Evolutionary conservation across 2,113 vertebrate genomes (phyloP), one percentile per base, ranked within the genome.

Genomic region (Hymenochirus boettgeri): DNA sequence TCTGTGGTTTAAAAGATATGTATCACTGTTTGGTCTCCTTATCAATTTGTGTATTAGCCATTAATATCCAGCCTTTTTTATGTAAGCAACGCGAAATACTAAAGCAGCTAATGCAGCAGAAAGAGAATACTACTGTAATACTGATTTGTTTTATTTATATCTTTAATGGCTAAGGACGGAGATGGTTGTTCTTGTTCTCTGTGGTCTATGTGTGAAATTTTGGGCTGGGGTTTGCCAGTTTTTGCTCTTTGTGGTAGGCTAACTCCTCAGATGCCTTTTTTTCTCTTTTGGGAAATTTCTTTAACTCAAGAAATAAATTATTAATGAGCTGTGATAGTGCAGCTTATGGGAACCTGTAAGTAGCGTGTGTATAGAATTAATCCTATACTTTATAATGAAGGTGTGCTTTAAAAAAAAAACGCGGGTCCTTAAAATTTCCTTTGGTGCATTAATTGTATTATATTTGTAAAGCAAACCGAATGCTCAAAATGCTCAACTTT

Each of bases 401-500:
- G 50, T 29, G 10, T 27, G 22, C 27, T 45, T 24, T 13, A 5
- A n/a, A n/a, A n/a, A n/a, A 25, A 17, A 29, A 45, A 61, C 12
- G 45, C 17, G 58, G 57, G 11, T 53, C 24, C 24, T 23, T 57
- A 3, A 0, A 0, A 29, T 47, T 55, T 61, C 60, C 5, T 26
- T 71, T 66, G 72, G 71, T 74, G 47, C 79, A 70, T 65, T 70
- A 75, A 71, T 53, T 70, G 83, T 81, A 78, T 84, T 78, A 82
- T 80, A 79, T 88, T 81, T 83, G 80, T 70, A 82, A 82, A 77
- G 74, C 73, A 37, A 48, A 60, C 42, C 46, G 72, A 25, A 70
- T 55, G 69, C 79, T 79, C 80, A 79, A 82, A 79, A 23, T 56
- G 76, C 70, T 82, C 81, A 59, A 73, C 71, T 74, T 75, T 70